phyloP scores from a whole-genome alignment of 2,113 vertebrate species.

The Syngnathoides biaculeatus region DNA sequence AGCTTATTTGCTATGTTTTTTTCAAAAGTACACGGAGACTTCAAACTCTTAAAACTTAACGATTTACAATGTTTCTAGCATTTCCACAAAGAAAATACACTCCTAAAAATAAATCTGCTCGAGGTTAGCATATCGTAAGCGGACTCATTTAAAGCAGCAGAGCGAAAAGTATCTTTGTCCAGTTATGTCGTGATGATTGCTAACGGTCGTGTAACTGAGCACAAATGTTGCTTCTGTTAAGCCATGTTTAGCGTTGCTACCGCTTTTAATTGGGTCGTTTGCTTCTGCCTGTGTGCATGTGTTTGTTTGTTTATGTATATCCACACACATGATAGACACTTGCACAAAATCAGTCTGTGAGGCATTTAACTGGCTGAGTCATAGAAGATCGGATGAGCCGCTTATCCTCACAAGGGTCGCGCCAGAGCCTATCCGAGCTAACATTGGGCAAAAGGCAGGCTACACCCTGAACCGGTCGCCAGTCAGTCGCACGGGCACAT shows the following conservation, averaged over 20 bases:
- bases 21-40: neutral
- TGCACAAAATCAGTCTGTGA: neutral
- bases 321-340: too few relatives aligned
- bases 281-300: neutral
- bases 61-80: neutral
- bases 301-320: neutral
- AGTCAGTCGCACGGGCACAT: too few relatives aligned
- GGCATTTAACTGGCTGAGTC: neutral
- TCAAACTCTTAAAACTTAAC: neutral
- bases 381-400: too few relatives aligned
- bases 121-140: neutral
- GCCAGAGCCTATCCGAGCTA: too few relatives aligned
- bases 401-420: too few relatives aligned
- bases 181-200: neutral
- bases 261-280: neutral
- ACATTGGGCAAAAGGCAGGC: too few relatives aligned
- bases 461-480: too few relatives aligned
- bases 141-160: neutral
- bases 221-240: neutral
- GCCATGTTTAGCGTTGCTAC: neutral
- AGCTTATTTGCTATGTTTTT: neutral
- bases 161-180: neutral
- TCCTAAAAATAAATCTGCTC: neutral
- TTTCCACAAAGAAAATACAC: neutral
- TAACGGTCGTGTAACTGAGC: too few relatives aligned